Percentiles rank a stretch among this genome's conserved stretches.
phyloP scores from a whole-genome alignment of 2,888 invertebrate genomes.

The Cerceris ruficornis region DNA sequence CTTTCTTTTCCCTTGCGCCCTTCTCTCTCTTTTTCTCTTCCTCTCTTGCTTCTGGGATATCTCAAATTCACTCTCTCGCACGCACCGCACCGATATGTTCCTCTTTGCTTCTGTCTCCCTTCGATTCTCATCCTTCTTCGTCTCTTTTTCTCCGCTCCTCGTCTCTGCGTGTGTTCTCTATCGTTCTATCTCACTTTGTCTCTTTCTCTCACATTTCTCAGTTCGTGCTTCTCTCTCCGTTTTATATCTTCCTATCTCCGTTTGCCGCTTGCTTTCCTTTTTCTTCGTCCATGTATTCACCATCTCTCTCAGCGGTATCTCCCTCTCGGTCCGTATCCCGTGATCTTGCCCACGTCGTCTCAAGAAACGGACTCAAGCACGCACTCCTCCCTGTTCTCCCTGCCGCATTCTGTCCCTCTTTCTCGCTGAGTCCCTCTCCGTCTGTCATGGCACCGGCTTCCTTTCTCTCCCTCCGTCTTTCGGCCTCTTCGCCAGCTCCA shows the following conservation, averaged over 20 bases:
- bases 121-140: too few species aligned
- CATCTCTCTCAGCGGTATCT: background rate
- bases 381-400: slow-evolving; percentile 31
- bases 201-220: too few species aligned
- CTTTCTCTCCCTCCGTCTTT: slow-evolving; percentile 38
- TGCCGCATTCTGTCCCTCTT: slow-evolving; percentile 24
- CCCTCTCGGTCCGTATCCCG: slow-evolving; percentile 5
- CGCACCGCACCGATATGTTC: too few species aligned
- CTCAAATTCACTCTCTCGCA: too few species aligned
- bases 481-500: slow-evolving; percentile 33
- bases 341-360: slow-evolving; percentile 25
- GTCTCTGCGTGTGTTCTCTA: too few species aligned
- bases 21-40: background rate
- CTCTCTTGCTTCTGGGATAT: background rate
- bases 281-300: background rate
- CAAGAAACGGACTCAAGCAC: slow-evolving; percentile 44
- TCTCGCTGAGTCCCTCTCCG: slow-evolving; percentile 11
- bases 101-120: too few species aligned
- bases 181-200: too few species aligned
- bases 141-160: too few species aligned
- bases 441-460: slow-evolving; percentile 9
- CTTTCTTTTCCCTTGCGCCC: slow-evolving; percentile 31
- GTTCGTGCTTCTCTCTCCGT: too few species aligned
- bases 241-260: too few species aligned
- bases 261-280: too few species aligned